These are phyloP conservation scores for Mus musculus DNA, from an alignment of 2,113 vertebrate species.

Conservation along the genomic window DNA sequence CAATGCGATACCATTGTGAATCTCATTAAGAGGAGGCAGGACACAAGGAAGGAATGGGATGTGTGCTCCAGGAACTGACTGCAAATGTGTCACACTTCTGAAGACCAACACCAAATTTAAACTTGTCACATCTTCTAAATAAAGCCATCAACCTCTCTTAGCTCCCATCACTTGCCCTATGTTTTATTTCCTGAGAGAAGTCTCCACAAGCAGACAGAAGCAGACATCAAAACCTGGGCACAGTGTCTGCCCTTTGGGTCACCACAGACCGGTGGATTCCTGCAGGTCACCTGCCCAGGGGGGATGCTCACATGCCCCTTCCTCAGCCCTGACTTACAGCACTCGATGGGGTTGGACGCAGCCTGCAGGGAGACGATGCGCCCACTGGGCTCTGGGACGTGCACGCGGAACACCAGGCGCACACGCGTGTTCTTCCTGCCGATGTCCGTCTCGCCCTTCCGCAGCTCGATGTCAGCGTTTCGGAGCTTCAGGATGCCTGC, in stretches of 20 bases:
- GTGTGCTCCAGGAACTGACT: accelerated
- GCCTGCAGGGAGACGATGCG: slow-evolving; percentile 94
- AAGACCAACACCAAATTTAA: neutral
- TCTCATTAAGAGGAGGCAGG: accelerated
- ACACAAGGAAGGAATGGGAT: accelerated
- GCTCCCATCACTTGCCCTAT: neutral
- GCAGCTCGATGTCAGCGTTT: slow-evolving; percentile 97
- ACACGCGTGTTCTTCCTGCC: slow-evolving; percentile 98
- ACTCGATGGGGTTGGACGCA: slow-evolving; percentile 97
- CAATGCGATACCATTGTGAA: accelerated
- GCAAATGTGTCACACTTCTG: neutral
- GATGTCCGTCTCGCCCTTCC: slow-evolving; percentile 98
- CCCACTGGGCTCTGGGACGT: slow-evolving; percentile 94
- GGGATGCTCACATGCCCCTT: accelerated
- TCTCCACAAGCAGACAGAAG: neutral
- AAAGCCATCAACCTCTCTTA: neutral
- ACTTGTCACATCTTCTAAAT: neutral
- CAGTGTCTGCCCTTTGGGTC: neutral
- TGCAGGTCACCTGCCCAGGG: accelerated
- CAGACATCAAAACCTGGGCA: neutral
- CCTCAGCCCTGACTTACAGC: slow-evolving; percentile 91
- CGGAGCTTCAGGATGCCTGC: slow-evolving; percentile 98
- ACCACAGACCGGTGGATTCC: accelerated
- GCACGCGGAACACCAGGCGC: slow-evolving; percentile 95
- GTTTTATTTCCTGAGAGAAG: slow-evolving; percentile 55